These are phyloP conservation scores for Zele albiditarsus DNA, from an alignment of 2,888 invertebrate genomes.

Conservation along the genomic window DNA sequence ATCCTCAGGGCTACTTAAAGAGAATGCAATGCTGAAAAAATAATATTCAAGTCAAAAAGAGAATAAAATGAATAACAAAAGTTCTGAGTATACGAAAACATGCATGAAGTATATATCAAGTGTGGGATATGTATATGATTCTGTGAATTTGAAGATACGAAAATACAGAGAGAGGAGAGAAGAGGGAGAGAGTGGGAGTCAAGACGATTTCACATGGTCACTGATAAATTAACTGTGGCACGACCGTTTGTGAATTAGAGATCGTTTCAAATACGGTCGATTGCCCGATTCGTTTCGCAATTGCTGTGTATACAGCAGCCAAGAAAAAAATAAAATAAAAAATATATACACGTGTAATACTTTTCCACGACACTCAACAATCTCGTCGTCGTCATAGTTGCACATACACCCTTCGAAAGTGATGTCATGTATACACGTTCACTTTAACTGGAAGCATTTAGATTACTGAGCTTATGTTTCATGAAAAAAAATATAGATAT, in stretches of 20 bases:
- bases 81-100: too few relatives aligned
- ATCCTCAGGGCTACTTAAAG: too few relatives aligned
- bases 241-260: conserved; percentile 30
- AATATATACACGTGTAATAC: neutral
- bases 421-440: neutral
- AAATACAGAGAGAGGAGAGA: too few relatives aligned
- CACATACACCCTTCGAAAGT: too few relatives aligned
- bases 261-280: conserved; percentile 42
- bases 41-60: too few relatives aligned
- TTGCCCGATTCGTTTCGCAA: neutral
- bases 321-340: neutral
- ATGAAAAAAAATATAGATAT: too few relatives aligned
- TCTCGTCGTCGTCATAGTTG: conserved; percentile 38
- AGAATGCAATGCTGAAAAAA: too few relatives aligned
- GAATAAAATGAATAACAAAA: too few relatives aligned
- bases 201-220: neutral
- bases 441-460: neutral
- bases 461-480: conserved; percentile 3
- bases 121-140: too few relatives aligned
- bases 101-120: too few relatives aligned
- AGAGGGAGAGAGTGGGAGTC: neutral
- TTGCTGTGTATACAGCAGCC: neutral
- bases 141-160: too few relatives aligned
- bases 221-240: neutral
- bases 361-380: neutral